Evolutionary conservation across 2,888 invertebrate species (phyloP).

Genomic region (Toxonevra muliebris): DNA sequence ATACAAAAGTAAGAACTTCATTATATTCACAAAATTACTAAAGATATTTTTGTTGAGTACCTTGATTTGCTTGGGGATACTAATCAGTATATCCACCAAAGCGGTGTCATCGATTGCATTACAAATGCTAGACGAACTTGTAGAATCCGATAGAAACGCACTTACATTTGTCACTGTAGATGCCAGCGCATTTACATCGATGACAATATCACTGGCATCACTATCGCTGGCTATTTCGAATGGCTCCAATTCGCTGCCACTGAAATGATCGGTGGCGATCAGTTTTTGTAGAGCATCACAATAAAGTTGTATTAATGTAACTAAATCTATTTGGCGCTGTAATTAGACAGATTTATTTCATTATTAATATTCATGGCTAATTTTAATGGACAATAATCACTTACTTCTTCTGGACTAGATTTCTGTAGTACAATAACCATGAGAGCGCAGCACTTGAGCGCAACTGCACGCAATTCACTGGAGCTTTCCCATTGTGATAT

Average conservation of each 20-base stretch:
- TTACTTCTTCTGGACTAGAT: conserved; percentile 69
- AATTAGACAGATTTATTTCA: conserved; percentile 16
- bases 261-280: conserved; percentile 58
- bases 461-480: conserved; percentile 63
- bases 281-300: conserved; percentile 63
- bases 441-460: conserved; percentile 68
- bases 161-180: conserved; percentile 60
- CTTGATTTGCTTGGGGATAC: conserved; percentile 59
- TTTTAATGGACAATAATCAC: conserved; percentile 24
- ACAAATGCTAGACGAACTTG: conserved; percentile 51
- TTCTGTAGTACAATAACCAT: conserved; percentile 69
- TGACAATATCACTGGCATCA: conserved; percentile 49
- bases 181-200: conserved; percentile 61
- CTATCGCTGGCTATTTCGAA: conserved; percentile 58
- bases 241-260: conserved; percentile 45
- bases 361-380: not conserved
- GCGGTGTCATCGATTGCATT: conserved; percentile 63
- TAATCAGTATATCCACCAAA: conserved; percentile 61
- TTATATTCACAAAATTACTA: not conserved
- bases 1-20: conserved; percentile 6
- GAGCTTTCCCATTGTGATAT: conserved; percentile 65
- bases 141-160: conserved; percentile 53
- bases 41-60: conserved; percentile 38
- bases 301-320: conserved; percentile 64
- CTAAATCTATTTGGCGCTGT: conserved; percentile 70